These are phyloP conservation scores for Paramacrobiotus metropolitanus DNA, from an alignment of 1,140 invertebrate genomes.

Conservation along the genomic window DNA sequence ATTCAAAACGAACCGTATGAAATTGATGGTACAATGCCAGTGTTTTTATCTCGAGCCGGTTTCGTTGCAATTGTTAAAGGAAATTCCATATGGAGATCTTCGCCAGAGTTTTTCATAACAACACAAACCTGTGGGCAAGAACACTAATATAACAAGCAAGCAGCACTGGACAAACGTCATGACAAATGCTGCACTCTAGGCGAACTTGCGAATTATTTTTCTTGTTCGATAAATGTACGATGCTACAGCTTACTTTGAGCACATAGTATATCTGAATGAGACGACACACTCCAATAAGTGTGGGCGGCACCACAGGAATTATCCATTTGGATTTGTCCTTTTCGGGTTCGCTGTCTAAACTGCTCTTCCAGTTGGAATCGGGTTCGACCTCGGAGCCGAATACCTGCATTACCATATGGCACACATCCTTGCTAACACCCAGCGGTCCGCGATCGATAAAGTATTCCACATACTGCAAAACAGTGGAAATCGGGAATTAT, in stretches of 20 bases:
- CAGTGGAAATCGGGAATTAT: slow-evolving; percentile 10
- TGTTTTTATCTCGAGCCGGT: slow-evolving; percentile 49
- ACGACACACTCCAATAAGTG: slow-evolving; percentile 43
- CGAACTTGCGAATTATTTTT: too few relatives aligned
- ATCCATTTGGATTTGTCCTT: slow-evolving; percentile 18
- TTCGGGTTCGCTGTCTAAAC: slow-evolving; percentile 11
- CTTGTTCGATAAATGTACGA: too few relatives aligned
- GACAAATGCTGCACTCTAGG: too few relatives aligned
- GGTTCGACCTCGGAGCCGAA: slow-evolving; percentile 36
- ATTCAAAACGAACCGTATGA: too few relatives aligned
- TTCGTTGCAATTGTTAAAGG: slow-evolving; percentile 57
- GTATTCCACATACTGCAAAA: slow-evolving; percentile 44
- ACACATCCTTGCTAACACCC: slow-evolving; percentile 42
- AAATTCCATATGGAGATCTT: slow-evolving; percentile 48
- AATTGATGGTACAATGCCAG: slow-evolving; percentile 35
- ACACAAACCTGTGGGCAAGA: slow-evolving; percentile 34
- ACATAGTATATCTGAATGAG: slow-evolving; percentile 55
- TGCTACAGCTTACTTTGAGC: slow-evolving; percentile 34
- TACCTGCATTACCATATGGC: slow-evolving; percentile 46
- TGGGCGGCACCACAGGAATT: slow-evolving; percentile 53
- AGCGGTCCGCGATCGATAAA: slow-evolving; percentile 54
- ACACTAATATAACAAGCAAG: slow-evolving; percentile 5
- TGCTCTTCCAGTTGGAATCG: slow-evolving; percentile 33
- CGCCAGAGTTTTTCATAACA: slow-evolving; percentile 42
- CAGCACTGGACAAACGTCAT: too few relatives aligned